Percentiles rank a stretch among this genome's conserved stretches.
Evolutionary conservation across 2,113 vertebrate species (phyloP).

Genomic region (Onychorhynchus coronatus): DNA sequence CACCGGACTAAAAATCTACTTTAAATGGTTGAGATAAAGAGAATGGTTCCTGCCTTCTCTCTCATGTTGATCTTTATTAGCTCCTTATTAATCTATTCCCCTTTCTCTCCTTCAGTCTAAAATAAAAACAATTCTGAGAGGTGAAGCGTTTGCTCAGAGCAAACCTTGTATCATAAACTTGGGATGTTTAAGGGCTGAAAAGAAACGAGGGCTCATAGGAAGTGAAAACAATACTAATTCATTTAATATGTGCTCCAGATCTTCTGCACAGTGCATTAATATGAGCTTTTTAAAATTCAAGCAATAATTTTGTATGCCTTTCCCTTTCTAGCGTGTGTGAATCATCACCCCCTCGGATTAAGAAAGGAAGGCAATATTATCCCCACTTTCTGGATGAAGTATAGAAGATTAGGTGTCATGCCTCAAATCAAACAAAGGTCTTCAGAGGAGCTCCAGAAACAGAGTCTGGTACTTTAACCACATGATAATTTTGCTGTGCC

Average conservation of each 20-base stretch:
- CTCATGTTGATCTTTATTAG: background rate
- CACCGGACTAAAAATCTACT: background rate
- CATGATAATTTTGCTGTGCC: slow-evolving; percentile 3
- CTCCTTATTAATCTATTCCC: background rate
- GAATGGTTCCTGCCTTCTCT: background rate
- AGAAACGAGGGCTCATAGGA: background rate
- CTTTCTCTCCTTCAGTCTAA: background rate
- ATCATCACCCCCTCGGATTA: background rate
- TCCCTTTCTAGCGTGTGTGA: background rate
- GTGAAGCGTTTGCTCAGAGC: slow-evolving; percentile 1
- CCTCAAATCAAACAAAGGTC: slow-evolving; percentile 18
- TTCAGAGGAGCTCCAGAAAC: background rate
- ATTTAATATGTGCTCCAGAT: background rate
- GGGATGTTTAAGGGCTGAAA: background rate
- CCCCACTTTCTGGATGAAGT: background rate
- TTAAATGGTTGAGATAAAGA: background rate
- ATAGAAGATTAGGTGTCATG: background rate
- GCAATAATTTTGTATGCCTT: slow-evolving; percentile 5
- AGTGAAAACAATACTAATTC: slow-evolving; percentile 37
- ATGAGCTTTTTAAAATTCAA: slow-evolving; percentile 30
- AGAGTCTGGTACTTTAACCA: background rate
- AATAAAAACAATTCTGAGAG: background rate
- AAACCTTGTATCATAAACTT: background rate
- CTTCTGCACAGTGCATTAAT: background rate
- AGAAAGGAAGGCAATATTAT: background rate